Conservation (phyloP, 2,797 vertebrate species). For the Platalea minor region DNA sequence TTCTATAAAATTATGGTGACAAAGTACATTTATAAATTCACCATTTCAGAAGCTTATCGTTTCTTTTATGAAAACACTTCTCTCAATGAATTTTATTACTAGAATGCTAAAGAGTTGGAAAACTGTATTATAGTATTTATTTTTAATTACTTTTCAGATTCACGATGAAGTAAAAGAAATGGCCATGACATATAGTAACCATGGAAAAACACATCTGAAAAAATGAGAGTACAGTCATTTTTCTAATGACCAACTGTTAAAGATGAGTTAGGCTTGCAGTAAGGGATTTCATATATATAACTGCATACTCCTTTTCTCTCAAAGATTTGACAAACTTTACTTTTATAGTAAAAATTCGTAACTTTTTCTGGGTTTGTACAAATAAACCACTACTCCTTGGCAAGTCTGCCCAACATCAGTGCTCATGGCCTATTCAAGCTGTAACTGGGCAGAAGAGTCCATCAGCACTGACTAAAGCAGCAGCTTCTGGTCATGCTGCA, state of each 20-base stretch:
- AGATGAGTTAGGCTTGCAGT: not conserved
- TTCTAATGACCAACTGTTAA: not conserved
- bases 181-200: not conserved
- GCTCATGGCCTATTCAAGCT: not conserved
- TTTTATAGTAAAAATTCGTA: not conserved
- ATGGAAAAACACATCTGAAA: not conserved
- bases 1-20: not conserved
- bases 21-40: not conserved
- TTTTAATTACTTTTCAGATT: not conserved
- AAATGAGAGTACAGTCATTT: not conserved
- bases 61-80: not conserved
- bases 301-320: not conserved
- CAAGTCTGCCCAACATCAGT: not conserved
- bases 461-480: not conserved
- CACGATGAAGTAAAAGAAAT: not conserved
- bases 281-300: not conserved
- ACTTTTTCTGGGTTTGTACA: not conserved
- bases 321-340: not conserved
- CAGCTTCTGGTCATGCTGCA: not conserved
- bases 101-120: not conserved
- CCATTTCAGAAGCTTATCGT: not conserved
- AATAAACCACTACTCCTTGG: not conserved
- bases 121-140: not conserved
- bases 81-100: not conserved
- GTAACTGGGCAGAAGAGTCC: not conserved